Conservation (phyloP, 2,888 invertebrate species). For the Heliconius erato region DNA sequence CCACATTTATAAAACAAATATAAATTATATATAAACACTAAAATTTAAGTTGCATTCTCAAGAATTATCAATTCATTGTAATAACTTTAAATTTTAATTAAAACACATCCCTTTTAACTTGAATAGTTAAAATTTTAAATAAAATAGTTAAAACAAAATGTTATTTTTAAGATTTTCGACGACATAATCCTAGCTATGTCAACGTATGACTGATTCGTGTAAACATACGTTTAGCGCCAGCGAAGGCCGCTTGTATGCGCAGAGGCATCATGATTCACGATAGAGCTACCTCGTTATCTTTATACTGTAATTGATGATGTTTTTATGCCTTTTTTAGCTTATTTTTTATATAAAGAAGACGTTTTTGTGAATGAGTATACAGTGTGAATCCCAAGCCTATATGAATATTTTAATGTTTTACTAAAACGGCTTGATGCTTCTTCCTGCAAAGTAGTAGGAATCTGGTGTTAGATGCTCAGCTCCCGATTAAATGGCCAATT, state of each 20-base stretch:
- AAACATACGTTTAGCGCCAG: conserved; percentile 12
- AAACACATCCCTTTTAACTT: neutral
- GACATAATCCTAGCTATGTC: neutral
- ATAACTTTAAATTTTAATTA: neutral
- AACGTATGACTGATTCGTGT: conserved; percentile 13
- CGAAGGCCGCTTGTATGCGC: conserved; percentile 15
- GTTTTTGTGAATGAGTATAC: neutral
- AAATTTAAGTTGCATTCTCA: neutral
- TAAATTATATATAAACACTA: neutral
- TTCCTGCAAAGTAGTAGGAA: neutral
- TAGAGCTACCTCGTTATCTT: neutral
- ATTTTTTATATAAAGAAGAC: neutral
- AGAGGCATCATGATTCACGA: neutral
- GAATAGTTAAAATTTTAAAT: neutral
- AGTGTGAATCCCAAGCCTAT: neutral
- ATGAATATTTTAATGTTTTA: too few relatives aligned
- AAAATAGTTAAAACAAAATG: neutral
- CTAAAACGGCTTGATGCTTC: too few relatives aligned
- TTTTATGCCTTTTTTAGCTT: neutral
- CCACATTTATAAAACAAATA: conserved; percentile 42
- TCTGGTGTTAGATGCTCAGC: neutral
- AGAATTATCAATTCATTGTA: neutral
- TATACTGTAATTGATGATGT: neutral
- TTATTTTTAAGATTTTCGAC: conserved; percentile 8
- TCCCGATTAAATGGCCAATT: neutral